phyloP scores from a whole-genome alignment of 2,888 invertebrate species.

The Athetis lepigone region DNA sequence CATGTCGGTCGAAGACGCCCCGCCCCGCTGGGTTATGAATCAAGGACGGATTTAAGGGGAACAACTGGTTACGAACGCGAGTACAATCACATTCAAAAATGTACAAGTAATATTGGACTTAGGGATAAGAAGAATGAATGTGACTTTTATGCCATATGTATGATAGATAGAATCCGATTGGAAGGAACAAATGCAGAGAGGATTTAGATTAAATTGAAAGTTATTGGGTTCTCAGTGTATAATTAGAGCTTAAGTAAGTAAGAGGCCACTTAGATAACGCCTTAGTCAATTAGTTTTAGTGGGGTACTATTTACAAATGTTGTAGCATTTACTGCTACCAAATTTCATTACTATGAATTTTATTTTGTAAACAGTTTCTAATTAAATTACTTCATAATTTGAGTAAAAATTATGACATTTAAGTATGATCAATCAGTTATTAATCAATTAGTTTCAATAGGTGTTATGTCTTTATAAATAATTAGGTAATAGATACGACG shows the following conservation, averaged over 20 bases:
- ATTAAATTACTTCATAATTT: not conserved
- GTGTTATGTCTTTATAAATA: conserved; percentile 22
- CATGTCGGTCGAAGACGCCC: conserved; percentile 77
- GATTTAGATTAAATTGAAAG: not conserved
- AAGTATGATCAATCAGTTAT: conserved; percentile 16
- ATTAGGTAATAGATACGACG: conserved; percentile 36
- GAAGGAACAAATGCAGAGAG: not conserved
- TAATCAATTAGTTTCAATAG: conserved; percentile 28
- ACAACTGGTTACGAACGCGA: conserved; percentile 36
- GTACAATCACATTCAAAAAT: conserved; percentile 1
- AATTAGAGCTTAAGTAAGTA: too few relatives aligned
- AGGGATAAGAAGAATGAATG: not conserved
- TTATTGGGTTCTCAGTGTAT: too few relatives aligned
- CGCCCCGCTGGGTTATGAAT: conserved; percentile 73
- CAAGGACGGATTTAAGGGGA: conserved; percentile 72
- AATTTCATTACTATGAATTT: not conserved
- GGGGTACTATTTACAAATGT: not conserved
- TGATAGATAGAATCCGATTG: not conserved
- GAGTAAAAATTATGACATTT: conserved; percentile 15
- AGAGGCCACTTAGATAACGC: not conserved
- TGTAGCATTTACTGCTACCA: not conserved
- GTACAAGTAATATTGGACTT: not conserved
- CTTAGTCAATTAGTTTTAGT: not conserved
- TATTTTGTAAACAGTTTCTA: not conserved
- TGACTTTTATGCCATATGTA: not conserved